Conservation (phyloP, 2,797 vertebrate genomes). For the Cyprinella venusta region DNA sequence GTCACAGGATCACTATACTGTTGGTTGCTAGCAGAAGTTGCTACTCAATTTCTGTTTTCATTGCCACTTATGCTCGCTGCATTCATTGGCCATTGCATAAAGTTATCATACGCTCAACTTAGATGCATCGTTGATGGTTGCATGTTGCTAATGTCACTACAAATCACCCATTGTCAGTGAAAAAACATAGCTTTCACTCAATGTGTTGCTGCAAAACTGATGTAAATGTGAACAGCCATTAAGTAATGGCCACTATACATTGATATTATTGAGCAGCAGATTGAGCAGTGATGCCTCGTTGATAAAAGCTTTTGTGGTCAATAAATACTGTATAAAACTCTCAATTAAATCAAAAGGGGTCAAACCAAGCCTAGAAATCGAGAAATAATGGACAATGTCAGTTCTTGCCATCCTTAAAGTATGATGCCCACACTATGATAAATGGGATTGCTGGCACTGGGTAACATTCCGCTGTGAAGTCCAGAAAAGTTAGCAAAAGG, state of each 20-base stretch:
- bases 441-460: background rate
- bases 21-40: background rate
- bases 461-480: background rate
- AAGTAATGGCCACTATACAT: background rate
- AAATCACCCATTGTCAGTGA: background rate
- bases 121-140: background rate
- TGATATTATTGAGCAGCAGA: background rate
- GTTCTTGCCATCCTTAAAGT: background rate
- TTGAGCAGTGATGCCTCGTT: background rate
- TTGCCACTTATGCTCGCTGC: too few species aligned
- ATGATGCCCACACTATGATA: background rate
- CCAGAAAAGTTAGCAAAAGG: background rate
- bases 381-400: slow-evolving; percentile 1
- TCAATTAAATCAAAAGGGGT: background rate
- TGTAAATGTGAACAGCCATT: background rate
- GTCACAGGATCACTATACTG: background rate
- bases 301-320: background rate
- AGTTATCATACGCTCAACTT: slow-evolving; percentile 1
- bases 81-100: background rate
- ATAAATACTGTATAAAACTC: background rate
- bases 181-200: background rate
- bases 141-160: background rate
- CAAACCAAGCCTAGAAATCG: background rate
- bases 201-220: slow-evolving; percentile 1
- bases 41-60: background rate